These are phyloP conservation scores for Podargus strigoides DNA, from an alignment of 2,797 vertebrate genomes.

Conservation along the genomic window DNA sequence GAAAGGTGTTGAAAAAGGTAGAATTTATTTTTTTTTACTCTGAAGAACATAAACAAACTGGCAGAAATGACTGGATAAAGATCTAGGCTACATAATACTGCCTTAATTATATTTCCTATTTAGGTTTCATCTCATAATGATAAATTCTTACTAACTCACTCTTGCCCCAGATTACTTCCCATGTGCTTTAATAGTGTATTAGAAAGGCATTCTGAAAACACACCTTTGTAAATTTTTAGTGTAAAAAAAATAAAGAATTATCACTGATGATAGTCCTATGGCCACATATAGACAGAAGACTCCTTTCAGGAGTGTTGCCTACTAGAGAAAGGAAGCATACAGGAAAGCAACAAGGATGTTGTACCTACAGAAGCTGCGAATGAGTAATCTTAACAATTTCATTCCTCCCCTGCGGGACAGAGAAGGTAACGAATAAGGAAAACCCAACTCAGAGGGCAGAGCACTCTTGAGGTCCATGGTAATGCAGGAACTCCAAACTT, in stretches of 20 bases:
- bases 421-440: background rate
- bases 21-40: background rate
- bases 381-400: background rate
- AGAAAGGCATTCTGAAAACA: background rate
- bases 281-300: background rate
- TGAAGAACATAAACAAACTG: background rate
- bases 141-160: background rate
- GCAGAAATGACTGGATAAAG: background rate
- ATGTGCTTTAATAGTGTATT: background rate
- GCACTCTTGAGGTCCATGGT: background rate
- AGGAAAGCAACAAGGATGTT: background rate
- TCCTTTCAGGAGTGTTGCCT: background rate
- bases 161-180: background rate
- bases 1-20: background rate
- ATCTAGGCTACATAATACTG: background rate
- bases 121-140: background rate
- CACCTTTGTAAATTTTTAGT: background rate
- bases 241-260: background rate
- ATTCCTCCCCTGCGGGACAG: background rate
- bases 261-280: background rate
- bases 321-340: background rate
- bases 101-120: background rate
- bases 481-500: background rate
- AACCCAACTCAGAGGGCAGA: background rate
- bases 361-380: background rate